Base-by-base conservation (phyloP, 2,888 invertebrate species). In the Macrophya annulata region DNA sequence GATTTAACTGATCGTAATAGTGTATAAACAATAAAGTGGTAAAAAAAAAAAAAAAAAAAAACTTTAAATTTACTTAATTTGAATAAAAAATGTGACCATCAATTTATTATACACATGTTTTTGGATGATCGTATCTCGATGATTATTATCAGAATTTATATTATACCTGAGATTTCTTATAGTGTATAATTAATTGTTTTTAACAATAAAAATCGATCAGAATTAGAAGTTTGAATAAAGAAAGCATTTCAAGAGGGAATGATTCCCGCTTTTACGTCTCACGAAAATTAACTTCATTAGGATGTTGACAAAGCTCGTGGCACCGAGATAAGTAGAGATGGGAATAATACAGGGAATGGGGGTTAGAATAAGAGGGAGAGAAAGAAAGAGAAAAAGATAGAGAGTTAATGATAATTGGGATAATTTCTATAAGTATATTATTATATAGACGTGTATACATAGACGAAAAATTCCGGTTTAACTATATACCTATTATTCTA, bases 241-340 rank as follows among this genome's bases (percentile, higher is more conserved):
- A 81, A 77, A 59, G 40, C 40, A 81, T 74, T 74, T 74, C 1
- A 17, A 81, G n/a, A 21, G 62, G 62, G n/a, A 81, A 81, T 62
- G 62, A 81, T 62, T 43, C 40, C 31, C 12, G 51, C 59, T 25
- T 1, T 9, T 21, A 83, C 83, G 79, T 85, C 89, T 87, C 89
- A 88, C 88, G 90, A 87, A 88, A 89, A 89, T 90, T 90, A 88
- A 87, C 89, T 88, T 90, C 88, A 87, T 90, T 90, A 89, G 87
- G 85, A 88, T 88, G 88, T 88, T 87, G 85, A 86, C 84, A 86
- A 87, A 87, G 85, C 86, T 84, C 86, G 86, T 77, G 43, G 76
- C 40, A 25, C 10, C 79, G 25, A n/a, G 37, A 37, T 12, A 25
- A 43, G 45, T 31, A 17, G 51, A 79, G 51, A 79, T n/a, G 37